Evolutionary conservation across 1,140 invertebrate species (phyloP).

Genomic region (Drosophila teissieri): DNA sequence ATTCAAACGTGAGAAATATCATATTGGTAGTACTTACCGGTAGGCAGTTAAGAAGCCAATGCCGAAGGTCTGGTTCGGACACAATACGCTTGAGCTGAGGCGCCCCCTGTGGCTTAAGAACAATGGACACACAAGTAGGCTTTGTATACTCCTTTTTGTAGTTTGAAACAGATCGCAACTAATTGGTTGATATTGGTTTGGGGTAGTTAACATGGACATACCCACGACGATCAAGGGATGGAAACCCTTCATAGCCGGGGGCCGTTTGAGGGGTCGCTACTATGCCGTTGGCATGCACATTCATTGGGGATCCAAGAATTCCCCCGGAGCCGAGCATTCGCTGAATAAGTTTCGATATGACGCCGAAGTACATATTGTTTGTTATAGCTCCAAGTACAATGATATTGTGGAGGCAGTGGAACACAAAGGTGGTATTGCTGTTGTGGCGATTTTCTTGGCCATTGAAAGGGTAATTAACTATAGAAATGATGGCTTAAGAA

Average conservation of each 20-base stretch:
- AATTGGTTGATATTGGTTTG: background rate
- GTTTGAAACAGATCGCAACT: background rate
- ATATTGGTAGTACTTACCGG: constrained; percentile 59
- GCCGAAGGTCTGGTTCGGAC: constrained; percentile 87
- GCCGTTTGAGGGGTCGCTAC: constrained; percentile 86
- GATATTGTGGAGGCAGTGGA: constrained; percentile 30
- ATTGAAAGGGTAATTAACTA: constrained; percentile 37
- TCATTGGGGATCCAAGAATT: constrained; percentile 86
- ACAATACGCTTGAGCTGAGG: too few relatives aligned
- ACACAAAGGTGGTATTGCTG: constrained; percentile 57
- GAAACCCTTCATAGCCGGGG: constrained; percentile 88
- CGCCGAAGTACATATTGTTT: constrained; percentile 75
- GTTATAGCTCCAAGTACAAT: constrained; percentile 56
- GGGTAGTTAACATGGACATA: constrained; percentile 82
- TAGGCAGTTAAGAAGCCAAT: constrained; percentile 86
- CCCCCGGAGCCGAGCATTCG: constrained; percentile 62
- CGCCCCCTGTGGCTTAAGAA: constrained; percentile 46
- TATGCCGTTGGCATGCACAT: constrained; percentile 88
- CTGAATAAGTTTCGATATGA: constrained; percentile 55
- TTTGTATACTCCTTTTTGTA: too few relatives aligned
- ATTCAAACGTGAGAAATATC: too few relatives aligned
- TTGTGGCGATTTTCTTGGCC: constrained; percentile 68
- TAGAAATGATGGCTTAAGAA: background rate
- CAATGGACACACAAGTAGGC: constrained; percentile 88
- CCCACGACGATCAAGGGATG: constrained; percentile 85